Evolutionary conservation across 2,797 vertebrate species (phyloP).

Genomic region (Syngnathus rostellatus): DNA sequence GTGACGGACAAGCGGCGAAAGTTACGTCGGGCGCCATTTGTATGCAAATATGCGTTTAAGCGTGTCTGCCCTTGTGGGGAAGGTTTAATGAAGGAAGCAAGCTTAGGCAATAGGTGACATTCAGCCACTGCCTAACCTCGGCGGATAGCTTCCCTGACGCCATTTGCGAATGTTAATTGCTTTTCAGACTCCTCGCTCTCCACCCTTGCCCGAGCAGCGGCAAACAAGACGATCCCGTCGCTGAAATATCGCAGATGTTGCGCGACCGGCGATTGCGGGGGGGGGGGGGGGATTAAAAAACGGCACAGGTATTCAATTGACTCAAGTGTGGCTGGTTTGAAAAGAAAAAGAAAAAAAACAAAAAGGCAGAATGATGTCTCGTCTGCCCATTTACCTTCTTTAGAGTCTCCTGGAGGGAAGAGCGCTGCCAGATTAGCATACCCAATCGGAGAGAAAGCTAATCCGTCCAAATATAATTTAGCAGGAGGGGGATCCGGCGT

Average conservation of each 20-base stretch:
- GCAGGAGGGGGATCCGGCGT: constrained; percentile 18
- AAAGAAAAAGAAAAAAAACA: too few relatives aligned
- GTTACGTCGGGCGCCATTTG: constrained; percentile 53
- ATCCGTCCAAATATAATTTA: constrained; percentile 42
- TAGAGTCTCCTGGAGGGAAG: neutral
- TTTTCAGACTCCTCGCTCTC: constrained; percentile 43
- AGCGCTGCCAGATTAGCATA: constrained; percentile 28
- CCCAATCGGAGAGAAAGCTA: constrained; percentile 30
- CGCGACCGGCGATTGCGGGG: neutral
- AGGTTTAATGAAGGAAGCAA: constrained; percentile 55
- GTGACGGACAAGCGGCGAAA: constrained; percentile 32
- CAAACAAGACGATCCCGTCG: neutral
- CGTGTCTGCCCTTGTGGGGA: constrained; percentile 56
- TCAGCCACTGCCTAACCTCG: constrained; percentile 54
- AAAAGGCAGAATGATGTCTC: neutral
- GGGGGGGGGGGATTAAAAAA: neutral
- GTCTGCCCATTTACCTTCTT: neutral
- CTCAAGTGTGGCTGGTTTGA: neutral
- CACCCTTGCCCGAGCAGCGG: constrained; percentile 29
- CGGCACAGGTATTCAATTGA: neutral
- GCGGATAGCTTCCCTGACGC: constrained; percentile 51
- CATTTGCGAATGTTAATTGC: constrained; percentile 72
- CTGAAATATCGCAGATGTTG: neutral
- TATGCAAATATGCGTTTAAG: constrained; percentile 70
- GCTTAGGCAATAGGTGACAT: constrained; percentile 58